Conservation (phyloP, 1,140 invertebrate species). For the Brachionus sp. region DNA sequence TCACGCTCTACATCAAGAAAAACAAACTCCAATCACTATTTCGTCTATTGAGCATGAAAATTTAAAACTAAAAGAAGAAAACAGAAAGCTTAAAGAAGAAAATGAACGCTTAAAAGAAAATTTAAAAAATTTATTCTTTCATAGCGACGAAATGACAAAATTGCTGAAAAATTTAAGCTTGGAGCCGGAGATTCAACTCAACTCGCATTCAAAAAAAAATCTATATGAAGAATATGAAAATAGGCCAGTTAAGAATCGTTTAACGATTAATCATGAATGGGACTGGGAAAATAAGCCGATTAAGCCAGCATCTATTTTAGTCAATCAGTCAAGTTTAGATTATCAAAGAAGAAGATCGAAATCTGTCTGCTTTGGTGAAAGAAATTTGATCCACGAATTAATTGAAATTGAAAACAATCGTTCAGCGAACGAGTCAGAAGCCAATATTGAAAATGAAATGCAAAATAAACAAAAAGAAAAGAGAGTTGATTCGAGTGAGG, state of each 20-base stretch:
- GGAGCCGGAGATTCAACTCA: not conserved
- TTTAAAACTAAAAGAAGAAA: not conserved
- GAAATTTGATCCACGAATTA: conserved; percentile 20
- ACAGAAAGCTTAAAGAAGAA: not conserved
- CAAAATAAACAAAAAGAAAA: not conserved
- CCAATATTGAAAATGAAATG: not conserved
- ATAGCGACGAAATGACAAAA: not conserved
- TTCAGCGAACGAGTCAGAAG: not conserved
- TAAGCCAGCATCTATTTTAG: conserved; percentile 1
- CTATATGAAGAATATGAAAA: conserved; percentile 14
- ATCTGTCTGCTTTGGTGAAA: conserved; percentile 23
- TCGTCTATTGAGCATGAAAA: not conserved
- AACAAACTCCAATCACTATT: not conserved
- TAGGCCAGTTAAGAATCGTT: not conserved
- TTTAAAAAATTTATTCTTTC: conserved; percentile 1
- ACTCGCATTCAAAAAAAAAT: not conserved
- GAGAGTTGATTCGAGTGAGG: not conserved
- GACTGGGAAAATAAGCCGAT: conserved; percentile 12
- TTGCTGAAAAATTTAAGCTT: not conserved
- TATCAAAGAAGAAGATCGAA: conserved; percentile 21
- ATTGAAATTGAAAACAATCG: conserved; percentile 26
- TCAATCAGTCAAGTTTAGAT: not conserved
- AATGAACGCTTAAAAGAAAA: not conserved
- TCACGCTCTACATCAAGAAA: not conserved
- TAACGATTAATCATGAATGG: conserved; percentile 19